These are phyloP conservation scores for Hydrotaea cyrtoneurina DNA, from an alignment of 2,888 invertebrate species.

Conservation along the genomic window DNA sequence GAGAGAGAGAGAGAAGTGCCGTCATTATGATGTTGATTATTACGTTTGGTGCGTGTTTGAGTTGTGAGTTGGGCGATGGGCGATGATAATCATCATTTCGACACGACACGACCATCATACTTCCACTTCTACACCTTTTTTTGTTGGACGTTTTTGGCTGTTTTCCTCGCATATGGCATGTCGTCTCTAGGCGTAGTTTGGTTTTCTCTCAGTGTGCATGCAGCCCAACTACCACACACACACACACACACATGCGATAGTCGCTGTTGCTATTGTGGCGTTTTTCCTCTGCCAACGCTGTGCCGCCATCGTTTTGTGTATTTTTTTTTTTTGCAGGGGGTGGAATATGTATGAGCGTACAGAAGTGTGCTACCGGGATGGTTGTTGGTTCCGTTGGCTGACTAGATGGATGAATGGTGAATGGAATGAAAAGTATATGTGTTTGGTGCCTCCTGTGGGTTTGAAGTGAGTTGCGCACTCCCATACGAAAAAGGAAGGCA, in stretches of 20 bases:
- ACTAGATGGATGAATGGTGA: neutral
- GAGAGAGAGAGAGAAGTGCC: neutral
- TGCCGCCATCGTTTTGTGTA: neutral
- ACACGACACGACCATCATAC: neutral
- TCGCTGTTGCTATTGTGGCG: neutral
- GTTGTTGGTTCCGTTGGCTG: slow-evolving; percentile 3
- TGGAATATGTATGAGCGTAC: slow-evolving; percentile 20
- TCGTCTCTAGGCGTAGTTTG: slow-evolving; percentile 58
- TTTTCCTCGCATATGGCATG: neutral
- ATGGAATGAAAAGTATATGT: slow-evolving; percentile 1
- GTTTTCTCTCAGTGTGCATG: slow-evolving; percentile 41
- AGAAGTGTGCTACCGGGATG: neutral
- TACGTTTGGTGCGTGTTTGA: neutral
- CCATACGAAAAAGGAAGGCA: neutral
- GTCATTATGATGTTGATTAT: slow-evolving; percentile 13
- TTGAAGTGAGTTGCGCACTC: slow-evolving; percentile 46
- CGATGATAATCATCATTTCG: neutral
- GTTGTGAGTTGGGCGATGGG: slow-evolving; percentile 8
- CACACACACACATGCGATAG: neutral
- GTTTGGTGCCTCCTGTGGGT: slow-evolving; percentile 15
- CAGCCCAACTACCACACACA: neutral
- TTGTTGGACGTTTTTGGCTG: slow-evolving; percentile 10
- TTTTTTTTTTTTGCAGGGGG: slow-evolving; percentile 46
- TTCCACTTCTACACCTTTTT: neutral
- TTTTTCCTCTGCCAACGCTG: too few species aligned